Evolutionary conservation across 2,888 invertebrate species (phyloP).

Genomic region (Drosophila atroscutellata): DNA sequence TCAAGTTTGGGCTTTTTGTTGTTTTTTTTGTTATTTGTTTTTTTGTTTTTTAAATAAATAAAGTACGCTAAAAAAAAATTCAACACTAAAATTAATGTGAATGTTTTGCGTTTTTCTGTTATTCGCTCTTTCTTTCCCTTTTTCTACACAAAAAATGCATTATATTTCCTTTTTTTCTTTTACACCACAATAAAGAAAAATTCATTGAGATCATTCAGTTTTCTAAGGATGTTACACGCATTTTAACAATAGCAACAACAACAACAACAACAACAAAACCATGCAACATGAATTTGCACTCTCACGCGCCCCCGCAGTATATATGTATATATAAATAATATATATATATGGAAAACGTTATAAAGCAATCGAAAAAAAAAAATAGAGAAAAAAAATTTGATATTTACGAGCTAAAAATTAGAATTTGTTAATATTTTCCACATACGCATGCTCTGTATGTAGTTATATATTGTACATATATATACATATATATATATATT

Average conservation of each 20-base stretch:
- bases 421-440: conserved; percentile 55
- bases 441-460: conserved; percentile 33
- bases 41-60: conserved; percentile 60
- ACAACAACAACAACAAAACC: conserved; percentile 21
- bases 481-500: conserved; percentile 40
- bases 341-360: conserved; percentile 14
- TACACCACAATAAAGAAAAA: conserved; percentile 72
- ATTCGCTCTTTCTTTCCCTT: conserved; percentile 30
- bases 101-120: conserved; percentile 60
- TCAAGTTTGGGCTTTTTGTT: conserved; percentile 8
- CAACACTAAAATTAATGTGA: conserved; percentile 75
- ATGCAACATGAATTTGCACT: conserved; percentile 37
- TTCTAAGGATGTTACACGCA: conserved; percentile 70
- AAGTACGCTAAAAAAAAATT: conserved; percentile 51
- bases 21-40: conserved; percentile 17
- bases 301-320: conserved; percentile 44
- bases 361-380: conserved; percentile 18
- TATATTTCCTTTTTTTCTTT: conserved; percentile 53
- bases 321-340: conserved; percentile 6
- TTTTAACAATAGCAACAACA: conserved; percentile 34
- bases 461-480: conserved; percentile 15
- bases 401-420: conserved; percentile 32
- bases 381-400: conserved; percentile 14
- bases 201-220: conserved; percentile 80
- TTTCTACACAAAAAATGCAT: conserved; percentile 69